Percentiles rank a stretch among this genome's conserved stretches.
These are phyloP conservation scores for Calephelis nemesis DNA, from an alignment of 1,140 invertebrate species.

Conservation along the genomic window DNA sequence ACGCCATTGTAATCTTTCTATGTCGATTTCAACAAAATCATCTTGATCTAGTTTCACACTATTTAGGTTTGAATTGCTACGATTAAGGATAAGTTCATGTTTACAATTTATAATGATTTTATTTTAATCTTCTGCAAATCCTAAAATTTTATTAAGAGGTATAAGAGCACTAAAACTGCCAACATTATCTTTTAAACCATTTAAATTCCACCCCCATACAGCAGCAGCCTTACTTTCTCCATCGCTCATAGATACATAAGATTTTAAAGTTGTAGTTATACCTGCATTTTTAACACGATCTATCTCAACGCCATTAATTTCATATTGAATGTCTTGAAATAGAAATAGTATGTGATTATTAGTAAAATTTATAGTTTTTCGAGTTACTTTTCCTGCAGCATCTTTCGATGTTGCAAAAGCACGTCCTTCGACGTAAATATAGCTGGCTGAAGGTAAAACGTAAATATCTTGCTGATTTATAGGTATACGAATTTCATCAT, in stretches of 20 bases:
- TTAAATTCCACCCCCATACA: conserved; percentile 28
- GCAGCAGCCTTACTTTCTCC: conserved; percentile 24
- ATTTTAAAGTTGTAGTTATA: conserved; percentile 62
- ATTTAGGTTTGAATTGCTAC: neutral
- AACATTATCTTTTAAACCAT: conserved; percentile 3
- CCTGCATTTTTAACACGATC: conserved; percentile 63
- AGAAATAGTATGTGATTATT: conserved; percentile 34
- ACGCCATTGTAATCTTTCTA: neutral
- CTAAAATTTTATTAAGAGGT: no score
- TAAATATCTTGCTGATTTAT: no score
- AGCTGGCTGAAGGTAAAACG: no score
- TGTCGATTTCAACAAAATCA: conserved; percentile 3
- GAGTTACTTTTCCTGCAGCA: no score
- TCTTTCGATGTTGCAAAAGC: no score
- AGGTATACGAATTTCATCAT: no score
- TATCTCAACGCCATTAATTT: conserved; percentile 66
- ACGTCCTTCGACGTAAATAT: no score
- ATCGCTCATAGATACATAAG: conserved; percentile 33
- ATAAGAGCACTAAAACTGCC: neutral
- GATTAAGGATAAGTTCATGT: conserved; percentile 28
- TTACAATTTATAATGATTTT: no score
- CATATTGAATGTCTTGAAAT: conserved; percentile 73
- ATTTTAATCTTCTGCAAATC: no score
- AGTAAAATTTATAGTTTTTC: neutral
- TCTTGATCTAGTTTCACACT: neutral